A percentile compares a stretch with the other conserved stretches of the same genome.
Conservation (phyloP, 2,797 vertebrate species). For the Sebastes taczanowskii region DNA sequence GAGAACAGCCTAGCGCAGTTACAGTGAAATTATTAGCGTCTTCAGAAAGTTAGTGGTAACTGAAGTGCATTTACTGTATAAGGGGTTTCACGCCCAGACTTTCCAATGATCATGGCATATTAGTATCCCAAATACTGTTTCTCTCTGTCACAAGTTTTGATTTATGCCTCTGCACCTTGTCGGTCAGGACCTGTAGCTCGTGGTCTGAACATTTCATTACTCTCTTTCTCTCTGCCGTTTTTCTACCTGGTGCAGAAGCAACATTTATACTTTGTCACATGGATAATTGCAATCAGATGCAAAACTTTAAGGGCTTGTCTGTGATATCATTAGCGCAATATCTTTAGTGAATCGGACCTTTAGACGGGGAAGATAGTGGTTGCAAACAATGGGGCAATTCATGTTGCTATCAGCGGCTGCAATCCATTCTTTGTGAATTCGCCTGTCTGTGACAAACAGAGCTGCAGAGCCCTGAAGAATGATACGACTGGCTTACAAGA, state of each 20-base stretch:
- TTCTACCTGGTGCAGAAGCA: not conserved
- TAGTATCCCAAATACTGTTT: not conserved
- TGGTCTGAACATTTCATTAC: not conserved
- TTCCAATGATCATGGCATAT: not conserved
- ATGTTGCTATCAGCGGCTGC: not conserved
- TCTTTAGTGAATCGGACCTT: not conserved
- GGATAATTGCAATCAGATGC: not conserved
- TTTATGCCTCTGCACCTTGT: not conserved
- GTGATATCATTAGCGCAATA: not conserved
- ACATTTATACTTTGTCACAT: not conserved
- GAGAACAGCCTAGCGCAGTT: not conserved
- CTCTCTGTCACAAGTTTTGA: not conserved
- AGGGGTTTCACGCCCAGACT: not conserved
- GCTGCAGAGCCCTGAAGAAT: slow-evolving; percentile 4
- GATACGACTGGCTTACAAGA: slow-evolving; percentile 1
- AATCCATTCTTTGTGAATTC: not conserved
- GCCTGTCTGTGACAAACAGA: not conserved
- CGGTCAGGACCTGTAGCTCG: not conserved
- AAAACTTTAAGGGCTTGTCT: not conserved
- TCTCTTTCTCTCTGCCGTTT: not conserved
- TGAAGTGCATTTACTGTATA: not conserved
- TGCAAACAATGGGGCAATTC: not conserved
- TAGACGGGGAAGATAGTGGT: not conserved
- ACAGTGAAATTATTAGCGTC: not conserved
- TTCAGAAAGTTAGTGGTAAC: not conserved